Percentiles rank a stretch among this genome's conserved stretches.
These are phyloP conservation scores for Catalaphyllia jardinei DNA, from an alignment of 64 coral and sea anemone species.

Conservation along the genomic window DNA sequence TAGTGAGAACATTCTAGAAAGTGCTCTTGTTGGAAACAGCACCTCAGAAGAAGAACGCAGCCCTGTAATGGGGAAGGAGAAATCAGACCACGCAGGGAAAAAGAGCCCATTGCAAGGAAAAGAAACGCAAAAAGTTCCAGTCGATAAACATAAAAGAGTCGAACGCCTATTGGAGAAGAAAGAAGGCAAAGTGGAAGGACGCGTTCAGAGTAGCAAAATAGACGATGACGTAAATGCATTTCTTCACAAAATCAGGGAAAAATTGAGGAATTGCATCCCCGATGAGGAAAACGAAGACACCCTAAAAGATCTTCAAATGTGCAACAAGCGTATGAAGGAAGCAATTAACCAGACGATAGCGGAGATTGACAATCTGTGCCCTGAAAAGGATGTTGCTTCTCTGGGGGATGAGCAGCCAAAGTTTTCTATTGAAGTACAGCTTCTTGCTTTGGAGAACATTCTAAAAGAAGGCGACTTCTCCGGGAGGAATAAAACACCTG, in stretches of 20 bases:
- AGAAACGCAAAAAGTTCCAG: not conserved
- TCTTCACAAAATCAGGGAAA: constrained; percentile 5
- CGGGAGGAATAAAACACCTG: not conserved
- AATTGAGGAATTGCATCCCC: not conserved
- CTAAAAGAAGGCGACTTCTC: not conserved
- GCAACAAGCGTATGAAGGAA: constrained; percentile 44
- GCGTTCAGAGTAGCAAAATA: not conserved
- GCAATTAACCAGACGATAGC: constrained; percentile 17
- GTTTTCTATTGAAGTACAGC: constrained; percentile 9
- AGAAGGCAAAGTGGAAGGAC: not conserved
- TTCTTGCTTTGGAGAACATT: constrained; percentile 59
- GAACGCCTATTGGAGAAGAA: not conserved
- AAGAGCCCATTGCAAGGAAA: not conserved
- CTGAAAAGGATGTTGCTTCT: not conserved
- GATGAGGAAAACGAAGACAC: not conserved
- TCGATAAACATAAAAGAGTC: not conserved
- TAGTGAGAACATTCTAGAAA: constrained; percentile 29
- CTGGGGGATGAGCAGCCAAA: not conserved
- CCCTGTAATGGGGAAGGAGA: not conserved
- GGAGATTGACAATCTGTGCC: constrained; percentile 3
- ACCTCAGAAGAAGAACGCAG: not conserved
- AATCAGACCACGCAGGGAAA: not conserved
- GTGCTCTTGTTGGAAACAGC: not conserved
- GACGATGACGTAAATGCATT: not conserved
- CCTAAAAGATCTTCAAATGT: constrained; percentile 15